These are phyloP conservation scores for Hofmannophila pseudospretella DNA, from an alignment of 2,888 invertebrate genomes.

Conservation along the genomic window DNA sequence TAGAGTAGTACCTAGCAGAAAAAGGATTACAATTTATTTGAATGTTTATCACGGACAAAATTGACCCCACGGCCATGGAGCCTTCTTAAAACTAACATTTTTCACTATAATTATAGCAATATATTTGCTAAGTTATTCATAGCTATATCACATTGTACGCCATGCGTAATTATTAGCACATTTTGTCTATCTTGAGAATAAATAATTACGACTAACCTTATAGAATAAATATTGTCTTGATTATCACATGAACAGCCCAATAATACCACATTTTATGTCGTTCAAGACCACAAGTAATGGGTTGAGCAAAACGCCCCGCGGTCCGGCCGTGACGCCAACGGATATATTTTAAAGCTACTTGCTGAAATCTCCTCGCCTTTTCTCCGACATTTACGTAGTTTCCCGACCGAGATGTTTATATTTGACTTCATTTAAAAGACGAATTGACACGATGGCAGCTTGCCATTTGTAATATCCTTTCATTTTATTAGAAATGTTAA, in stretches of 20 bases:
- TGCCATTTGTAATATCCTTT: conserved; percentile 51
- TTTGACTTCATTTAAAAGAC: conserved; percentile 50
- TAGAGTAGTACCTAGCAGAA: too few relatives aligned
- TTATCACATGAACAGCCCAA: background rate
- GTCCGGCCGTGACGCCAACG: background rate
- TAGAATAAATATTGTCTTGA: conserved; percentile 1
- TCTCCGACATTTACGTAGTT: conserved; percentile 45
- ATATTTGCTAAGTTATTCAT: too few relatives aligned
- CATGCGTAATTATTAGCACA: too few relatives aligned
- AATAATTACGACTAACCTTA: too few relatives aligned
- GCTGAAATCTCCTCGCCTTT: conserved; percentile 30
- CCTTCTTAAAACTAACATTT: too few relatives aligned
- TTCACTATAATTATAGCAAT: too few relatives aligned
- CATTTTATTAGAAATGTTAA: conserved; percentile 24
- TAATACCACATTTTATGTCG: conserved; percentile 1
- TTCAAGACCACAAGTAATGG: background rate
- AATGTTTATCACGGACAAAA: too few relatives aligned
- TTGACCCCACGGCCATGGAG: too few relatives aligned
- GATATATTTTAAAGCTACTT: conserved; percentile 11
- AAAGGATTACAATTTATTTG: too few relatives aligned
- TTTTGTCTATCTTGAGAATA: too few relatives aligned
- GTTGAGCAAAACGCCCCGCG: background rate
- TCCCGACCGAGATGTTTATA: conserved; percentile 54
- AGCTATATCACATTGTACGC: too few relatives aligned
- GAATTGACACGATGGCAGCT: conserved; percentile 58